Base-by-base conservation (phyloP, 35 echinoderm and acorn worm genomes). In the Stichopus chloronotus region DNA sequence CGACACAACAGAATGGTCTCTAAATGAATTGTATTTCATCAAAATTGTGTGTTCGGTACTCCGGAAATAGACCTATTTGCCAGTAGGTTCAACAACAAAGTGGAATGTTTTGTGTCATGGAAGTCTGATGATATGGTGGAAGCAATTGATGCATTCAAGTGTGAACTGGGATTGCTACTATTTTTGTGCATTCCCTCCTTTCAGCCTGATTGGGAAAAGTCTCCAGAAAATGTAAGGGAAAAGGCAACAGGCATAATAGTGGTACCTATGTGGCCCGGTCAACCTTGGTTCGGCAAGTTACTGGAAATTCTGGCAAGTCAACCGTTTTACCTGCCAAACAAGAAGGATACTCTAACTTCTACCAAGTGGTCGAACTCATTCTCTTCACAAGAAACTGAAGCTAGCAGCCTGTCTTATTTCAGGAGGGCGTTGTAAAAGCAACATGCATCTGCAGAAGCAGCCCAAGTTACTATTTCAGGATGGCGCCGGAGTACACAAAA, bases 101-200 rank as follows among this genome's bases (percentile, higher is more conserved):
- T 86, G 19, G 3, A 68, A 55, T 13, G 6, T 87, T 93, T 87
- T 93, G 84, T 93, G 25, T 93, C 83, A 56, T 93, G 59, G 82
- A 87, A 78, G 52, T 65, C 92, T 5, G 92, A 93, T 59, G 93
- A 90, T 52, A 30, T 83, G 22, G 93, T 91, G 55, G 78, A 81
- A 53, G 94, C 88, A 57, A 94, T 95, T 59, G 96, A 97, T 92
- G 96, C 93, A 14, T 92, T 97, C 58, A 94, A 71, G n/a, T 23
- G 10, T 93, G 57, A 84, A 92, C 7, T 92, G 91, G 91, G 63
- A 77, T 76, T 14, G 54, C 55, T 89, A 43, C 3, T 4, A 83
- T 6, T 95, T 93, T 25, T 95, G 93, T 93, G 94, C 94, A 24
- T 93, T 95, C 63, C 86, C 86, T 11, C 94, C 92, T 25, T 96